Conservation (phyloP, 2,888 invertebrate genomes). For the Drosophila fungiperda region DNA sequence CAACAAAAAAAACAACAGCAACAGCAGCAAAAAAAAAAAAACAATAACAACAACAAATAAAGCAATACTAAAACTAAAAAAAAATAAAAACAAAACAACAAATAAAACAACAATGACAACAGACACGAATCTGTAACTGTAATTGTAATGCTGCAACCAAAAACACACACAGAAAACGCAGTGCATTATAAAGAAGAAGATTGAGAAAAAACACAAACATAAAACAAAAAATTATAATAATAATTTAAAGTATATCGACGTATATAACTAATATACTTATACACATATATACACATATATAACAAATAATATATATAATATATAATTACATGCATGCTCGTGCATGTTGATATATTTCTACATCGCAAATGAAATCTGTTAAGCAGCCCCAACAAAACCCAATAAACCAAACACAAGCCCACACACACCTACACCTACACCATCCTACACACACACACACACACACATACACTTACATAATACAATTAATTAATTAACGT, state of each 20-base stretch:
- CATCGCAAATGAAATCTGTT: slow-evolving; percentile 62
- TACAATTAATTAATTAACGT: slow-evolving; percentile 75
- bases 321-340: slow-evolving; percentile 22
- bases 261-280: slow-evolving; percentile 35
- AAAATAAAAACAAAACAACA: slow-evolving; percentile 26
- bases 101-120: slow-evolving; percentile 44
- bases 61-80: slow-evolving; percentile 57
- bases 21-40: slow-evolving; percentile 19
- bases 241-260: slow-evolving; percentile 48
- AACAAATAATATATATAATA: slow-evolving; percentile 33
- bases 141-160: slow-evolving; percentile 64
- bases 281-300: slow-evolving; percentile 31
- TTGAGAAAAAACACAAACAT: slow-evolving; percentile 25
- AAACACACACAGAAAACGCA: slow-evolving; percentile 36
- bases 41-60: slow-evolving; percentile 47
- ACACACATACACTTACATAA: slow-evolving; percentile 51
- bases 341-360: slow-evolving; percentile 44
- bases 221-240: slow-evolving; percentile 38
- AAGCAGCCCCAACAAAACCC: slow-evolving; percentile 57
- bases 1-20: slow-evolving; percentile 45
- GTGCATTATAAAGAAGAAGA: slow-evolving; percentile 2
- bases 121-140: slow-evolving; percentile 54
- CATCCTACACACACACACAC: slow-evolving; percentile 23
- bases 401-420: slow-evolving; percentile 65
- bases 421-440: slow-evolving; percentile 32